Base-by-base conservation (phyloP, 2,113 vertebrate genomes). In the Austrofundulus limnaeus region DNA sequence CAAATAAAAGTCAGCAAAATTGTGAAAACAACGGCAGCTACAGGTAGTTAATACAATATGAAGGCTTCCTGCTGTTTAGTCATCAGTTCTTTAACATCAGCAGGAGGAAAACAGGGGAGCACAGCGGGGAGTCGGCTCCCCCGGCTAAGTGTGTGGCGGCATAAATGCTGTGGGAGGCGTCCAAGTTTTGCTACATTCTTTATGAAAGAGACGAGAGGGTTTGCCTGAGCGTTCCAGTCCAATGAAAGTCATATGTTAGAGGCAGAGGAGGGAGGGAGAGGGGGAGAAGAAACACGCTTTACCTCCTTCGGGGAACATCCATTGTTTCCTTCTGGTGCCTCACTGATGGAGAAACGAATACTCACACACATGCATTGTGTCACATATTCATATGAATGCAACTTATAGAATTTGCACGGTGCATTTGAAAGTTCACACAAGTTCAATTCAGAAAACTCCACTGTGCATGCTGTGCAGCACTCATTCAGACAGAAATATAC, bases 101-200 rank as follows among this genome's bases (percentile, higher is more conserved):
- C 66, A 17, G 70, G 72, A 68, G n/a, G 60, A 46, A 58, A 50
- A 63, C 25, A 39, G 34, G 41, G 43, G n/a, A 11, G 45, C 61
- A 16, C 66, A 55, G 50, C 1, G 24, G 78, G 81, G 61, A 66
- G 28, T 56, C 41, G 6, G 12, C 73, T 70, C 49, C 57, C 75
- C 69, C 49, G 16, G 70, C 72, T 2, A 57, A 80, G 86, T 87
- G 85, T 89, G 88, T 84, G 88, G 88, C 67, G 48, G 69, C 45
- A 43, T 57, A 63, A 65, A 52, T 62, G 70, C 60, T 20, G 61
- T 61, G 60, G 51, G 51, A 69, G 62, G 51, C 31, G 19, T 81
- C 79, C 66, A 78, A 65, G 75, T 77, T 70, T 55, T 1, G 1
- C 65, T 70, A 49, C 28, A 66, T 73, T 80, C 63, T 75, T 72